Evolutionary conservation across 2,888 invertebrate genomes (phyloP).

Genomic region (Cerceris rybyensis): DNA sequence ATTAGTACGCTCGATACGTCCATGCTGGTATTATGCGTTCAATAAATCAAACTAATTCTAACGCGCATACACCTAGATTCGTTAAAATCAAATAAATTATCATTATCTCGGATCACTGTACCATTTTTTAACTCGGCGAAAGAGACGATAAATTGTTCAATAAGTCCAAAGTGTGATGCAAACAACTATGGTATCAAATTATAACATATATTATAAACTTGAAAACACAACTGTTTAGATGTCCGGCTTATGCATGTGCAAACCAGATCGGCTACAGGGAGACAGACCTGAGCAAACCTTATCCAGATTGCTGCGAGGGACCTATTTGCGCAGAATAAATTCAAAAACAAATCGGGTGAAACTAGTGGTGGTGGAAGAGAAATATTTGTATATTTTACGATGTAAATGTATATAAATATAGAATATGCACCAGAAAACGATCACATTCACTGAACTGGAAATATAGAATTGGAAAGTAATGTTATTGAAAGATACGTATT

Average conservation of each 20-base stretch:
- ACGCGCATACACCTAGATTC: too few species aligned
- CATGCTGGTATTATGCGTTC: not conserved
- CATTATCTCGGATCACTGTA: too few species aligned
- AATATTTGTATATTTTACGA: too few species aligned
- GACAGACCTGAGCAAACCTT: constrained; percentile 51
- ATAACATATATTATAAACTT: too few species aligned
- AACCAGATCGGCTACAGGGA: constrained; percentile 40
- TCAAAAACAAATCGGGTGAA: not conserved
- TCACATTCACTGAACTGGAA: constrained; percentile 10
- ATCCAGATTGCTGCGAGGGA: constrained; percentile 60
- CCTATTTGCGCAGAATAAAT: constrained; percentile 42
- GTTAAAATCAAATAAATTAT: too few species aligned
- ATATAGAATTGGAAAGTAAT: constrained; percentile 1
- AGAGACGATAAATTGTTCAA: too few species aligned
- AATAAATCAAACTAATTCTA: not conserved
- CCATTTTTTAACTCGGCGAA: too few species aligned
- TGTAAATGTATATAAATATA: constrained; percentile 1
- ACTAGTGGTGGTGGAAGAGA: not conserved
- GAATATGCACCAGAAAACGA: not conserved
- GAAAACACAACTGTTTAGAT: constrained; percentile 44
- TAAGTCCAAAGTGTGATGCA: too few species aligned
- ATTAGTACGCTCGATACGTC: not conserved
- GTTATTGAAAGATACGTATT: constrained; percentile 1
- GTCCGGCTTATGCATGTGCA: constrained; percentile 36
- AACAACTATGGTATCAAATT: too few species aligned